phyloP scores from a whole-genome alignment of 2,888 invertebrate species.

The Brenthis ino region DNA sequence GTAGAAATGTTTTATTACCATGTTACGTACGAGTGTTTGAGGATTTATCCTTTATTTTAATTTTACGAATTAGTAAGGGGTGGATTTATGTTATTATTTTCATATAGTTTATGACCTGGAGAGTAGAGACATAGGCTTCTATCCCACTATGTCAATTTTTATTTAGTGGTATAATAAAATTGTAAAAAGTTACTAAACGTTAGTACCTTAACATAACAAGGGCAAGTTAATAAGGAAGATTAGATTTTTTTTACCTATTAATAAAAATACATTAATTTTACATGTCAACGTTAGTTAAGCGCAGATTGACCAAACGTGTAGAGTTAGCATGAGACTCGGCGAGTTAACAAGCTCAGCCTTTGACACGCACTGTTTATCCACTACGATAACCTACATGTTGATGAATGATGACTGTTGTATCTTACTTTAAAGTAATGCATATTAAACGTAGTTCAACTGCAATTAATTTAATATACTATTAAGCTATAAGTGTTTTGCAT shows the following conservation, averaged over 20 bases:
- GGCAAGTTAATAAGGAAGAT: not conserved
- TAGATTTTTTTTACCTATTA: not conserved
- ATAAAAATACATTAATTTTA: not conserved
- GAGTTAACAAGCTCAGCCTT: slow-evolving; percentile 55
- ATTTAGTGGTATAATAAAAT: too few species aligned
- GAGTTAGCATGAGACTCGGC: slow-evolving; percentile 51
- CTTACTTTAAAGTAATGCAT: slow-evolving; percentile 19
- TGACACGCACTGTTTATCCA: slow-evolving; percentile 69
- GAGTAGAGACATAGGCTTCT: too few species aligned
- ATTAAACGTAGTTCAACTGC: not conserved
- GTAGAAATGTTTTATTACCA: too few species aligned
- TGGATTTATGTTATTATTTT: too few species aligned
- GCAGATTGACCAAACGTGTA: not conserved
- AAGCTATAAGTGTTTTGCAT: too few species aligned
- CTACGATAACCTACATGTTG: slow-evolving; percentile 55
- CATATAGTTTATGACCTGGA: too few species aligned
- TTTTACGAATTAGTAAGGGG: too few species aligned
- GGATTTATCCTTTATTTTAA: too few species aligned
- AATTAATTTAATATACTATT: not conserved
- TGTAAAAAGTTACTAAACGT: too few species aligned
- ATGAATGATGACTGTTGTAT: slow-evolving; percentile 29
- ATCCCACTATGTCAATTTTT: too few species aligned
- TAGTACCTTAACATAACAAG: too few species aligned
- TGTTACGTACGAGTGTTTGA: too few species aligned
- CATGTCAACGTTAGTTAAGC: slow-evolving; percentile 1